Evolutionary conservation across 2,797 vertebrate species (phyloP).

Genomic region (Apogon talboti): DNA sequence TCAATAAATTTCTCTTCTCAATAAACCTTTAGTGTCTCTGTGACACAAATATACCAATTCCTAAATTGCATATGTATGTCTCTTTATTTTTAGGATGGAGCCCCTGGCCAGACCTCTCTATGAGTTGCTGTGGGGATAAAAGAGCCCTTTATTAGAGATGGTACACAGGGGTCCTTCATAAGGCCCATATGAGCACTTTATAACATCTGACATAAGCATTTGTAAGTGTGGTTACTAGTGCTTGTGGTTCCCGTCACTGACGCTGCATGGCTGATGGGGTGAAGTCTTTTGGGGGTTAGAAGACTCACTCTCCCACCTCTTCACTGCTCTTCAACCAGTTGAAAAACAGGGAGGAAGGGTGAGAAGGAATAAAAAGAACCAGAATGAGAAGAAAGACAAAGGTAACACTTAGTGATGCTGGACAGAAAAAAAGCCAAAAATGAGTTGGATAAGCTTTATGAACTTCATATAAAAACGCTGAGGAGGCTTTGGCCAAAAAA

Average conservation of each 20-base stretch:
- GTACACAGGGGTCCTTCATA: slow-evolving; percentile 80
- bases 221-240: slow-evolving; percentile 70
- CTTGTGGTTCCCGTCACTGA: slow-evolving; percentile 73
- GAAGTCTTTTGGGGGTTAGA: slow-evolving; percentile 52
- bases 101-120: slow-evolving; percentile 63
- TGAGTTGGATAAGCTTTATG: slow-evolving; percentile 52
- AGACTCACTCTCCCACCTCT: slow-evolving; percentile 21
- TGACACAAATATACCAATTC: slow-evolving; percentile 61
- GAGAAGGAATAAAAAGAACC: slow-evolving; percentile 18
- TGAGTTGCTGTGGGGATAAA: slow-evolving; percentile 68
- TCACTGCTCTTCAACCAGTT: slow-evolving; percentile 20
- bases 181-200: slow-evolving; percentile 73
- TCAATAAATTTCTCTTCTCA: slow-evolving; percentile 29
- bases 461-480: slow-evolving; percentile 59
- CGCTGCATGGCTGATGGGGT: slow-evolving; percentile 62
- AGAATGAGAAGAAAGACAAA: slow-evolving; percentile 23
- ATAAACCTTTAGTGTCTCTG: slow-evolving; percentile 48
- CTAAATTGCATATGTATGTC: slow-evolving; percentile 73
- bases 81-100: slow-evolving; percentile 72
- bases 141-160: slow-evolving; percentile 76
- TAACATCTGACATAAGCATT: slow-evolving; percentile 81
- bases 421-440: slow-evolving; percentile 49
- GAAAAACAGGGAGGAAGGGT: slow-evolving; percentile 23
- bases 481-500: slow-evolving; percentile 35
- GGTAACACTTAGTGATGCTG: slow-evolving; percentile 35